Percentiles rank a stretch among this genome's conserved stretches.
Evolutionary conservation across 2,888 invertebrate genomes (phyloP).

Genomic region (Drosophila trichaetosa): DNA sequence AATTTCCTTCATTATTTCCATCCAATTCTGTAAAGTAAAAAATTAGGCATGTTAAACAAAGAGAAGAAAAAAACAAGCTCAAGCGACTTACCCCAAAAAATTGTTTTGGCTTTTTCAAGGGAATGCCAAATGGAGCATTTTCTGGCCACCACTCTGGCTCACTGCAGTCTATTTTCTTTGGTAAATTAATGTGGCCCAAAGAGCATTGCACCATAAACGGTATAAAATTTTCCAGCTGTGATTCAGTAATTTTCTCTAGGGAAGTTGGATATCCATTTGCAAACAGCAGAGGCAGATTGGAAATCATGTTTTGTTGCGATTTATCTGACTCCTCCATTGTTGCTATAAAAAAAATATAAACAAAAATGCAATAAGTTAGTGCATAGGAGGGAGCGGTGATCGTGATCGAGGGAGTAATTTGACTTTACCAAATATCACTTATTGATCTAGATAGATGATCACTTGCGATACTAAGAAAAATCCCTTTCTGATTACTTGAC

Average conservation of each 20-base stretch:
- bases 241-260: constrained; percentile 87
- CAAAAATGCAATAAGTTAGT: neutral
- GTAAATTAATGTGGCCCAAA: constrained; percentile 87
- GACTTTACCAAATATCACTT: neutral
- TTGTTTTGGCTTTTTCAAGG: constrained; percentile 87
- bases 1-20: constrained; percentile 87
- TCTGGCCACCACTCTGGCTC: constrained; percentile 91
- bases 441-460: neutral
- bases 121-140: constrained; percentile 88
- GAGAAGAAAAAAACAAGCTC: neutral
- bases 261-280: constrained; percentile 90
- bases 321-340: constrained; percentile 83
- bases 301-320: constrained; percentile 87
- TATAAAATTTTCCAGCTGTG: constrained; percentile 89
- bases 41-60: neutral
- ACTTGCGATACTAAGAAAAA: neutral
- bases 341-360: constrained; percentile 43
- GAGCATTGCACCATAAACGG: constrained; percentile 92
- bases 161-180: constrained; percentile 83
- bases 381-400: neutral
- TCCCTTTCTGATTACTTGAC: neutral
- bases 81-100: constrained; percentile 84
- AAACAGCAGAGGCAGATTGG: constrained; percentile 90
- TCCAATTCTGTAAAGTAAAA: constrained; percentile 86
- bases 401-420: neutral